Percentiles rank a stretch among this genome's conserved stretches.
These are phyloP conservation scores for Rhagoletis zephyria DNA, from an alignment of 1,140 invertebrate genomes.

Conservation along the genomic window DNA sequence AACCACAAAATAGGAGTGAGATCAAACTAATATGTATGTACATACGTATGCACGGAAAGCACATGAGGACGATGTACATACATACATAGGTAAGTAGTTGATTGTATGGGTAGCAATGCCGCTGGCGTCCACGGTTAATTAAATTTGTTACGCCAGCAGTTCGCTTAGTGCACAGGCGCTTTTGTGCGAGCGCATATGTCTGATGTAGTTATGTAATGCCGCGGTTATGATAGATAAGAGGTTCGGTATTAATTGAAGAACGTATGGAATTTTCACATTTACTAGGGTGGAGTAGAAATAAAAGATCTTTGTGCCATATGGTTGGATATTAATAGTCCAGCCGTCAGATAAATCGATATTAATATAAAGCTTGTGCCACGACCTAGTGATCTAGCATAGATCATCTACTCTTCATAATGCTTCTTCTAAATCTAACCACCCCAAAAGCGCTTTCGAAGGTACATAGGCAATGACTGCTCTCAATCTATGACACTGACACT, in stretches of 20 bases:
- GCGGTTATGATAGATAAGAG: neutral
- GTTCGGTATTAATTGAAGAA: neutral
- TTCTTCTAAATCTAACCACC: neutral
- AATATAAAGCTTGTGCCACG: neutral
- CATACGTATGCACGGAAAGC: too few species aligned
- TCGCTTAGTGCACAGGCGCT: neutral
- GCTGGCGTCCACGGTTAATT: slow-evolving; percentile 35
- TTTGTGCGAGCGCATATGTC: neutral
- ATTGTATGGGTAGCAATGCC: slow-evolving; percentile 1
- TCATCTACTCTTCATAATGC: too few species aligned
- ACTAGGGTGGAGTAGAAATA: neutral
- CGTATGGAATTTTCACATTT: neutral
- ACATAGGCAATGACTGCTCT: too few species aligned
- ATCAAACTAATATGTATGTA: neutral
- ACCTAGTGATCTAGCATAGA: too few species aligned
- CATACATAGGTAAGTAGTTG: neutral
- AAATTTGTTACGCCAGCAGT: slow-evolving; percentile 28
- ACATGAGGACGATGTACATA: too few species aligned
- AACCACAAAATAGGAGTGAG: neutral
- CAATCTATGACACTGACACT: too few species aligned
- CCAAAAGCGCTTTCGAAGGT: neutral
- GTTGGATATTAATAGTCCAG: neutral
- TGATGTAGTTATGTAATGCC: neutral
- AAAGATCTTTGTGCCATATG: too few species aligned
- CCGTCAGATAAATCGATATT: neutral